Base-by-base conservation (phyloP, 2,113 vertebrate genomes). In the Dromiciops gliroides region DNA sequence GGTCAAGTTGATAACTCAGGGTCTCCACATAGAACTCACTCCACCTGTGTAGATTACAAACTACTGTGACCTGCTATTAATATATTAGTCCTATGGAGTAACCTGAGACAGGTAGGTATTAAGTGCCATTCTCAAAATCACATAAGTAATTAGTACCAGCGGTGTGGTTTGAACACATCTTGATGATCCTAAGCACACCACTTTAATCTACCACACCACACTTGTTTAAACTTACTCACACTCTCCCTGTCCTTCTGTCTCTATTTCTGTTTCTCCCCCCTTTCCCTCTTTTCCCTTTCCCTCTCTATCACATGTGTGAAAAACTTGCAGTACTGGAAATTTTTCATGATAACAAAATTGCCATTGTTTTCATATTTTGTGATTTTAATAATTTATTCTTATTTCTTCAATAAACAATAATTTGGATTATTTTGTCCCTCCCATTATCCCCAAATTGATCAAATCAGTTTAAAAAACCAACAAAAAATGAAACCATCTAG, bases 121-220 rank as follows among this genome's bases (percentile, higher is more conserved):
- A 67, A 67, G 31, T 67, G 3, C 31, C 26, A 56, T 56, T 6
- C 26, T 31, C 11, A 37, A 67, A 3, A 31, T 67, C 56, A 67
- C 11, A 67, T 3, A 67, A 14, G 11, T 67, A 10, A 3, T 37
- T 67, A 67, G 28, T 31, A 37, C 8, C 28, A 12, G 11, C 37
- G 11, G 28, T 67, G 11, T 10, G 31, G 31, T 67, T 37, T 67
- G 56, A 37, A 37, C 56, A 28, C 10, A 11, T 37, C 56, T 67
- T 67, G 28, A 31, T 12, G 11, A 67, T 67, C 37, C 31, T 31
- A 67, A 37, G 11, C 28, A 0, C 25, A 26, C 90, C 90, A 96
- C 96, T 97, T 93, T 89, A 49, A 49, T 92, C 91, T 96, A 95
- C 89, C 93, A 48, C 50, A 96, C 91, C 95, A 31, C 47, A 31